Base-by-base conservation (phyloP, 2,797 vertebrate genomes). In the Emys orbicularis region DNA sequence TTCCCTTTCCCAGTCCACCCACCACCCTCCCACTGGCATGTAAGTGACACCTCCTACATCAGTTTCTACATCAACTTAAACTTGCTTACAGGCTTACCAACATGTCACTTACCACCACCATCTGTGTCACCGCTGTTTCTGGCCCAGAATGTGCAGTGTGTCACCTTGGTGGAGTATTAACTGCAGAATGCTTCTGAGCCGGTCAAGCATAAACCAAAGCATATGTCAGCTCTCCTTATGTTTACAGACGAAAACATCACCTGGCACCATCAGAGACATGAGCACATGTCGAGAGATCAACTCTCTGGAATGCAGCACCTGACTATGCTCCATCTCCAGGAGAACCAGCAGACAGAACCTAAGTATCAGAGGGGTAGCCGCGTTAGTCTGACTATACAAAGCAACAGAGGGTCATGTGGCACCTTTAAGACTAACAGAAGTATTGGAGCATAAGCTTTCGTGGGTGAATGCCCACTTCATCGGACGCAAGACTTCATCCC, bases 121-220 rank as follows among this genome's bases (percentile, higher is more conserved):
- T 49, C 47, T 34, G 4, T 41, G 95, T 97, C 96, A 89, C 94
- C 94, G 94, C 92, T 2, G 6, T 25, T 89, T 41, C 86, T 16
- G 52, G 93, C 92, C 94, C 90, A 34, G 13, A 9, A 31, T 3
- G 72, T 2, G 0, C 94, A 15, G 85, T 5, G 74, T 59, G 89
- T 95, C 92, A 52, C 92, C 94, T 91, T 37, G 0, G 96, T 68
- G 3, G 56, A 85, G 93, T 93, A 92, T 95, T 92, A 93, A 88
- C 86, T 90, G 92, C 83, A 3, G 88, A 85, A 68, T 93, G 81
- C 83, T 95, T 52, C 15, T 44, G 85, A 94, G 76, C 61, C 95
- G 90, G 95, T 93, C 92, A 72, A 95, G 95, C 96, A 90, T 95
- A 94, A 96, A 90, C 92, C 84, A 27, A 80, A 93, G 94, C 97